Conservation (phyloP, 1,140 invertebrate species). For the Brachionus plicatilis region DNA sequence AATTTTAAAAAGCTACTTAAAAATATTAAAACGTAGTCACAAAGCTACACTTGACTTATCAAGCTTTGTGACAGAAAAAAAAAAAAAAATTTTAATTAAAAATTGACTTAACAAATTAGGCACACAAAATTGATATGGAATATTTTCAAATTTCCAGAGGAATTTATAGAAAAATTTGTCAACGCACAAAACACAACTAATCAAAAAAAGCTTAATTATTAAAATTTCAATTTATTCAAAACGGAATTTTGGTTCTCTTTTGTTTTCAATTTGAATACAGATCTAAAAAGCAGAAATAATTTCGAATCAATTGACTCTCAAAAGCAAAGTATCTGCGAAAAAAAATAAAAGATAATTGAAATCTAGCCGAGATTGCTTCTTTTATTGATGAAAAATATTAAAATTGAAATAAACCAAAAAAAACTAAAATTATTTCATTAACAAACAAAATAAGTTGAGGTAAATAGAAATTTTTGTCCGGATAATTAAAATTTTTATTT, state of each 20-base stretch:
- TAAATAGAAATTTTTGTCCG: neutral
- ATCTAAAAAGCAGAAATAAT: neutral
- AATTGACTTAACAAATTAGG: neutral
- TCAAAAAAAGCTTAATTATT: neutral
- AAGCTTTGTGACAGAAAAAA: neutral
- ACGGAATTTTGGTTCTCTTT: neutral
- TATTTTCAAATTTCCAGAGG: neutral
- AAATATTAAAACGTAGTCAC: neutral
- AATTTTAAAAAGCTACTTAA: too few relatives aligned
- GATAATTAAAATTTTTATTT: slow-evolving; percentile 11
- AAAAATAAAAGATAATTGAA: neutral
- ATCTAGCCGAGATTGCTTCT: neutral
- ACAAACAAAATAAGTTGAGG: neutral
- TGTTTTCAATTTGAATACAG: neutral
- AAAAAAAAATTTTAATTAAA: neutral
- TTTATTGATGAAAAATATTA: neutral
- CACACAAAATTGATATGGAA: neutral
- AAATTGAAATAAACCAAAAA: neutral
- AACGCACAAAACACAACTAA: neutral
- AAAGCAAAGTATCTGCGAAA: neutral
- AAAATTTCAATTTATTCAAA: neutral
- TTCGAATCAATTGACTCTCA: neutral
- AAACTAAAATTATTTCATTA: neutral
- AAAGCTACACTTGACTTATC: neutral
- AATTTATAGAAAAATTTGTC: neutral